Percentiles rank a stretch among this genome's conserved stretches.
phyloP scores from a whole-genome alignment of 2,797 vertebrate species.

The Sebastes kiyomatsui region DNA sequence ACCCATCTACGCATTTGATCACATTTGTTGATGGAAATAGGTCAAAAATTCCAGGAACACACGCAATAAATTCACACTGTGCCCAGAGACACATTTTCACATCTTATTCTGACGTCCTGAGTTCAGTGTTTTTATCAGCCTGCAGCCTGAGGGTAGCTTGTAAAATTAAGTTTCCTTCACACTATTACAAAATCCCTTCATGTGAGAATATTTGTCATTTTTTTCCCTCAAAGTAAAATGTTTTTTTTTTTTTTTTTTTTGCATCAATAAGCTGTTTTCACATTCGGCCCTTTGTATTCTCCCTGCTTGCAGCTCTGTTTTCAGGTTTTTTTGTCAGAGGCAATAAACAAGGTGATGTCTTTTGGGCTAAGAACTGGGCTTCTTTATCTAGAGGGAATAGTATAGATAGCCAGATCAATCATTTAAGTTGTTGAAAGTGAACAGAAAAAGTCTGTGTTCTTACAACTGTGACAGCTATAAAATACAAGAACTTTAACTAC shows the following conservation, averaged over 20 bases:
- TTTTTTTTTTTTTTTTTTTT: neutral
- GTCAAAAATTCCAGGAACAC: slow-evolving; percentile 8
- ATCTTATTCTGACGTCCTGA: slow-evolving; percentile 26
- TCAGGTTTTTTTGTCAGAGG: neutral
- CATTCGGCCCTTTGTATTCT: neutral
- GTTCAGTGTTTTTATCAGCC: slow-evolving; percentile 14
- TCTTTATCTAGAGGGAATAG: neutral
- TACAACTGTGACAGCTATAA: neutral
- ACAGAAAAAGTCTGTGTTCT: neutral
- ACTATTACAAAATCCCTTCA: slow-evolving; percentile 25
- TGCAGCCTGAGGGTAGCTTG: neutral
- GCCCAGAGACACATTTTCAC: slow-evolving; percentile 10
- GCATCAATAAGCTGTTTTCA: slow-evolving; percentile 20
- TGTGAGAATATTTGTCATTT: slow-evolving; percentile 25
- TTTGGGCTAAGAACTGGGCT: neutral
- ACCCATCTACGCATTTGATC: slow-evolving; percentile 17
- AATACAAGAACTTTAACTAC: neutral
- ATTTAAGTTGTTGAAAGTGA: neutral
- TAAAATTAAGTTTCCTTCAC: slow-evolving; percentile 19
- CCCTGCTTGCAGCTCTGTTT: slow-evolving; percentile 2
- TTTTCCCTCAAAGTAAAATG: neutral
- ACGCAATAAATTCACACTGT: neutral
- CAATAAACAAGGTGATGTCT: neutral
- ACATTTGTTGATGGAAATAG: slow-evolving; percentile 16
- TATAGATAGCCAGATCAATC: neutral